phyloP scores from a whole-genome alignment of 64 coral and sea anemone species.

The Porites lutea region DNA sequence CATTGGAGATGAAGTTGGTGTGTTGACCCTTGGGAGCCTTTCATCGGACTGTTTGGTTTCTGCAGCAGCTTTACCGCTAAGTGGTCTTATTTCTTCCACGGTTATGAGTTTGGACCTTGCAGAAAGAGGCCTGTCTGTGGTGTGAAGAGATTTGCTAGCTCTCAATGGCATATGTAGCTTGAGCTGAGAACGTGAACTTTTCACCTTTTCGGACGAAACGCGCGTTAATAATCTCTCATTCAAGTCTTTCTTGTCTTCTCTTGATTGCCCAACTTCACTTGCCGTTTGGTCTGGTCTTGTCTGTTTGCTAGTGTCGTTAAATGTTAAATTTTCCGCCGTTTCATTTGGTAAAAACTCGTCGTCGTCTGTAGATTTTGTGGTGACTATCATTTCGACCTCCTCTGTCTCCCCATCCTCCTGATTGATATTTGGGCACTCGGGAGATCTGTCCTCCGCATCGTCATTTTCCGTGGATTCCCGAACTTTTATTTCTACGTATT shows the following conservation, averaged over 20 bases:
- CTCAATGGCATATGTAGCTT: conserved; percentile 13
- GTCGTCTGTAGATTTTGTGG: too few relatives aligned
- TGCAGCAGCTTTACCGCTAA: background rate
- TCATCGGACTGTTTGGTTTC: background rate
- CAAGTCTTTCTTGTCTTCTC: background rate
- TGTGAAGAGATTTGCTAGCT: background rate
- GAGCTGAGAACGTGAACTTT: background rate
- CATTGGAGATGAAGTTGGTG: conserved; percentile 1
- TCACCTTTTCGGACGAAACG: background rate
- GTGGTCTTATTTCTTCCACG: conserved; percentile 13
- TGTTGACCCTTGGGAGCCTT: background rate
- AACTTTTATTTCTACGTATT: conserved; percentile 61
- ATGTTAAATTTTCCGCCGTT: background rate
- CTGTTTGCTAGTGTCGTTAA: background rate
- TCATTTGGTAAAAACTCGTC: background rate
- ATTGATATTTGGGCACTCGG: background rate
- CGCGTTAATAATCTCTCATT: background rate
- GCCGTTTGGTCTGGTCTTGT: background rate
- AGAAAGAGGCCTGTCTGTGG: background rate
- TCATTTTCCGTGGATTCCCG: conserved; percentile 4
- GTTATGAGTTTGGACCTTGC: background rate
- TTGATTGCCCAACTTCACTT: background rate
- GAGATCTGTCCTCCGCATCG: background rate
- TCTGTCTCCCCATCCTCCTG: background rate
- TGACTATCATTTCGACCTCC: background rate